Evolutionary conservation across 2,113 vertebrate genomes (phyloP).

Genomic region (Cololabis saira): DNA sequence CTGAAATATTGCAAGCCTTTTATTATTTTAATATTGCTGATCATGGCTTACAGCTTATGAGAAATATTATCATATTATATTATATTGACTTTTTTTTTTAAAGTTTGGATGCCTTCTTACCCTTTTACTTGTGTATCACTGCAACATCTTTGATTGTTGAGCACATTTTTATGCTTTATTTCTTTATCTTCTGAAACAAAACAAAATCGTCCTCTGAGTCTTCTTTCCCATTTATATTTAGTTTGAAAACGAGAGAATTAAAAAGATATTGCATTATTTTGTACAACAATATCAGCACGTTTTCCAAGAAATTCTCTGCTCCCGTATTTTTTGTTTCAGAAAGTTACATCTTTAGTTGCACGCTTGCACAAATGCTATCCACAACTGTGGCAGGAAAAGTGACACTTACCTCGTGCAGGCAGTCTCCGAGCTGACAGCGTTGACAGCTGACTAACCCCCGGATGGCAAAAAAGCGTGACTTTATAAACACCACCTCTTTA

Average conservation of each 20-base stretch:
- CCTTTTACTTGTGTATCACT: too few relatives aligned
- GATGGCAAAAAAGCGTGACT: constrained; percentile 58
- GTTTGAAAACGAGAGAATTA: not conserved
- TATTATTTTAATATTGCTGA: too few relatives aligned
- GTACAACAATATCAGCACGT: constrained; percentile 9
- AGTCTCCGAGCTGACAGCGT: constrained; percentile 21
- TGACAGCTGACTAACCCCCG: constrained; percentile 55
- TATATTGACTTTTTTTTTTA: too few relatives aligned
- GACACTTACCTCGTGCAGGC: constrained; percentile 69
- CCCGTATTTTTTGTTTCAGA: constrained; percentile 10
- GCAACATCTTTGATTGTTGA: too few relatives aligned
- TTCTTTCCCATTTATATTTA: not conserved
- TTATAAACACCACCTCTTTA: constrained; percentile 67
- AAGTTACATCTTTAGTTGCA: constrained; percentile 23
- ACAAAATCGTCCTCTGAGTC: too few relatives aligned
- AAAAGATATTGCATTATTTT: not conserved
- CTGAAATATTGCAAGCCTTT: too few relatives aligned
- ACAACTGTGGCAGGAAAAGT: constrained; percentile 16
- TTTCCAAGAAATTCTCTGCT: constrained; percentile 6
- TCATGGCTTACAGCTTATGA: too few relatives aligned
- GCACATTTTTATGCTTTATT: too few relatives aligned
- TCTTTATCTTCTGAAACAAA: too few relatives aligned
- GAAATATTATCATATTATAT: too few relatives aligned
- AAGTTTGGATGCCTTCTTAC: too few relatives aligned
- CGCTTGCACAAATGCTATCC: constrained; percentile 2